Conservation (phyloP, 2,797 vertebrate genomes). For the Anabas testudineus region DNA sequence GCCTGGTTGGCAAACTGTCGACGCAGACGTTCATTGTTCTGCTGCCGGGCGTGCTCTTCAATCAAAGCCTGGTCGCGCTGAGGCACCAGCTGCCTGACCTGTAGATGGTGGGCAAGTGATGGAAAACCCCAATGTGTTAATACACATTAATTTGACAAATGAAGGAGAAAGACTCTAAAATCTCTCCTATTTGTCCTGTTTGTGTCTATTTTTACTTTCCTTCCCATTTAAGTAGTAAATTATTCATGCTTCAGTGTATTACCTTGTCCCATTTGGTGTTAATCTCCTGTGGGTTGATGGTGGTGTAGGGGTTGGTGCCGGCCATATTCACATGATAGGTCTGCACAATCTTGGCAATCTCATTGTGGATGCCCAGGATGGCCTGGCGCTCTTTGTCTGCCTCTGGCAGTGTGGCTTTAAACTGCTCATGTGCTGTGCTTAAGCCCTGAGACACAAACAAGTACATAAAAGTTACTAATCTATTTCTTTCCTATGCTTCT, state of each 20-base stretch:
- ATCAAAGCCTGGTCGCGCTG: slow-evolving; percentile 96
- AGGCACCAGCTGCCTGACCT: slow-evolving; percentile 96
- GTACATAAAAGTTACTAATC: too few species aligned
- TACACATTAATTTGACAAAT: not conserved
- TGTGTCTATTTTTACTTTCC: not conserved
- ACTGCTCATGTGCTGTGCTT: slow-evolving; percentile 97
- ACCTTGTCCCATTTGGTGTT: slow-evolving; percentile 99
- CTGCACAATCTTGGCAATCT: slow-evolving; percentile 97
- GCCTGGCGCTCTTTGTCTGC: slow-evolving; percentile 96
- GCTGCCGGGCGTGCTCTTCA: slow-evolving; percentile 95
- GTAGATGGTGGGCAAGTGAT: slow-evolving; percentile 10
- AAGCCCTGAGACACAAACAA: slow-evolving; percentile 85
- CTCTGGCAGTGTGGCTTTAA: slow-evolving; percentile 97
- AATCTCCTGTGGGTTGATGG: slow-evolving; percentile 95
- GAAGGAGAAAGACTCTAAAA: too few species aligned
- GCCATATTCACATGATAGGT: slow-evolving; percentile 98
- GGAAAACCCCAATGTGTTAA: not conserved
- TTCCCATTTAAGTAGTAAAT: not conserved
- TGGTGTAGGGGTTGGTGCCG: slow-evolving; percentile 95
- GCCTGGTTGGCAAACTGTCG: slow-evolving; percentile 96
- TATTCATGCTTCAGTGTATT: not conserved
- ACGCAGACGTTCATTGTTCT: slow-evolving; percentile 96
- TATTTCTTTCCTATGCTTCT: too few species aligned
- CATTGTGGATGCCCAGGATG: slow-evolving; percentile 97
- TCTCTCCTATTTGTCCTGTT: not conserved